Percentiles rank a stretch among this genome's conserved stretches.
phyloP scores from a whole-genome alignment of 2,888 invertebrate genomes.

The Luffia ferchaultella region DNA sequence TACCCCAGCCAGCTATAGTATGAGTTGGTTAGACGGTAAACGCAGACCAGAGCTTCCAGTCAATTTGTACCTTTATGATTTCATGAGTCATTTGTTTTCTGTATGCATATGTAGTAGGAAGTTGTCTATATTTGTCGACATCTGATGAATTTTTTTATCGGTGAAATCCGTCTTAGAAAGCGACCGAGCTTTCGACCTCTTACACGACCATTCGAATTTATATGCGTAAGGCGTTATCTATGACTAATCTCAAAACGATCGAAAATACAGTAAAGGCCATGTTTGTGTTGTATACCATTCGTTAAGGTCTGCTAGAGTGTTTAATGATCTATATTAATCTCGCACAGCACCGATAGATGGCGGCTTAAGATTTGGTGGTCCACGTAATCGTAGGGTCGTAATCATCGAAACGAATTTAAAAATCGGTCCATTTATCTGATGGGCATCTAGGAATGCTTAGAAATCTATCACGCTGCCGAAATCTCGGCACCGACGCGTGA shows the following conservation, averaged over 20 bases:
- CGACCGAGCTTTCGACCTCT: neutral
- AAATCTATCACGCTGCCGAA: neutral
- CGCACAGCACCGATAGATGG: neutral
- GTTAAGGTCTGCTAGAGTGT: neutral
- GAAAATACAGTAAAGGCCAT: neutral
- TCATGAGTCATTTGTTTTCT: no score
- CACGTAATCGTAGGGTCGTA: neutral
- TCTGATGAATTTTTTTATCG: no score
- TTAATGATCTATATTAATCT: neutral
- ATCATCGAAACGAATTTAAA: constrained; percentile 7
- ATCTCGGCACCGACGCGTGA: neutral
- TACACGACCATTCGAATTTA: neutral
- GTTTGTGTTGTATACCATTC: neutral
- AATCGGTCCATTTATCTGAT: neutral
- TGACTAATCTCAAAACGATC: neutral
- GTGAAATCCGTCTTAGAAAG: neutral
- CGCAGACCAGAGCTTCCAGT: no score
- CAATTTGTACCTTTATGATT: no score
- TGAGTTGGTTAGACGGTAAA: no score
- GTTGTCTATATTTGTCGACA: no score
- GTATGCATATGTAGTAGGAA: no score
- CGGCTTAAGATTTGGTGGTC: neutral
- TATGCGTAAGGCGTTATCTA: neutral
- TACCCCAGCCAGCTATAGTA: no score
- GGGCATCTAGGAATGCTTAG: neutral